Conservation (phyloP, 2,888 invertebrate genomes). For the Neria commutata region DNA sequence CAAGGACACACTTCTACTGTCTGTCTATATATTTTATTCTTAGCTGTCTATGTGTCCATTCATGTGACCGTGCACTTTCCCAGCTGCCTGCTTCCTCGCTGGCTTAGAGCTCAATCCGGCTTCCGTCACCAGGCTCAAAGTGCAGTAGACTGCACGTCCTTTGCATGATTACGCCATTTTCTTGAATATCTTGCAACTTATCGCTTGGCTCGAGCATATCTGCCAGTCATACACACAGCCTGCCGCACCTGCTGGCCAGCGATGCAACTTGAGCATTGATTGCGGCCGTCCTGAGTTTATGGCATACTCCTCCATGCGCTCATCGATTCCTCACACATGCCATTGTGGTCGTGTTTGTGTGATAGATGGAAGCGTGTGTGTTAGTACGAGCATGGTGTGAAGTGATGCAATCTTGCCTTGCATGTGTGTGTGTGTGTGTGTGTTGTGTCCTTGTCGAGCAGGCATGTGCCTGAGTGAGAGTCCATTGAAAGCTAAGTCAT, state of each 20-base stretch:
- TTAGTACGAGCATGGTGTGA: not conserved
- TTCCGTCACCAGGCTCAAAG: too few species aligned
- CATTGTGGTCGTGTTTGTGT: slow-evolving; percentile 11
- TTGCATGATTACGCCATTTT: slow-evolving; percentile 1
- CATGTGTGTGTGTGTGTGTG: not conserved
- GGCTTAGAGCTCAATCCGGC: not conserved
- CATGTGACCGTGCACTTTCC: not conserved
- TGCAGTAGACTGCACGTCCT: too few species aligned
- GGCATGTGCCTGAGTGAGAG: too few species aligned
- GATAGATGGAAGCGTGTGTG: too few species aligned
- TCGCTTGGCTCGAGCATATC: not conserved
- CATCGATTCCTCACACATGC: slow-evolving; percentile 19
- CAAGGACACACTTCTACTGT: not conserved
- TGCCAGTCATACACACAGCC: too few species aligned
- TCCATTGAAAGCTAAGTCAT: too few species aligned
- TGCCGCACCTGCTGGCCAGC: too few species aligned
- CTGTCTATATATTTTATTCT: not conserved
- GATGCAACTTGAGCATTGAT: too few species aligned
- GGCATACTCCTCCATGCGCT: too few species aligned
- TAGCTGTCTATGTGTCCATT: not conserved
- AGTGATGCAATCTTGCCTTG: not conserved
- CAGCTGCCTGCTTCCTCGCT: not conserved
- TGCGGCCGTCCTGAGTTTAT: too few species aligned
- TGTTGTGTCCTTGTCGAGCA: too few species aligned
- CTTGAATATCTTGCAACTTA: not conserved